Conservation (phyloP, 2,113 vertebrate genomes). For the Gorilla gorilla region DNA sequence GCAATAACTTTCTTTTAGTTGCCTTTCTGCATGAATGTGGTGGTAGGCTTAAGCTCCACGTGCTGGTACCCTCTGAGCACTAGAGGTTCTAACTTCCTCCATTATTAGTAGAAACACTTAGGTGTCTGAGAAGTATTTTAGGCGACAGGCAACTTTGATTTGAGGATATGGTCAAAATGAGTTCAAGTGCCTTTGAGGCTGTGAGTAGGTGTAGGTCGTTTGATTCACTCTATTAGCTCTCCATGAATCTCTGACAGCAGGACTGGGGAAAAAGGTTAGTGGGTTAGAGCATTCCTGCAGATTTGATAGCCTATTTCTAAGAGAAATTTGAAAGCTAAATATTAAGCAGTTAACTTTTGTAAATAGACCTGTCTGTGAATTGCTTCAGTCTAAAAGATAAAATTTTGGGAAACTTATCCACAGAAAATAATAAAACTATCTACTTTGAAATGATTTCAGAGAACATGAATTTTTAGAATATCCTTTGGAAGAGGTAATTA, state of each 20-base stretch:
- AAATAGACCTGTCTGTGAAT: not conserved
- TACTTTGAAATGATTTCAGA: not conserved
- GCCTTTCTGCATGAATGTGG: not conserved
- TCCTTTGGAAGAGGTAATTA: not conserved
- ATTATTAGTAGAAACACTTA: too few relatives aligned
- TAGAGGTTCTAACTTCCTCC: too few relatives aligned
- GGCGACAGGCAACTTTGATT: not conserved
- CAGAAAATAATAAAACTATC: not conserved
- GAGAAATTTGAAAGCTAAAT: not conserved
- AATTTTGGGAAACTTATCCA: not conserved
- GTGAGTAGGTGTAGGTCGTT: not conserved
- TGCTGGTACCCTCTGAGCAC: not conserved
- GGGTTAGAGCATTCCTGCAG: not conserved
- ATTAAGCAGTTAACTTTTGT: not conserved
- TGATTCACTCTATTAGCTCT: not conserved
- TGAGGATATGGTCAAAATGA: not conserved
- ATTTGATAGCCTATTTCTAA: not conserved
- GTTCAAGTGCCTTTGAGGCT: not conserved
- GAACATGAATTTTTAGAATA: not conserved
- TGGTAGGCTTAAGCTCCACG: accelerated
- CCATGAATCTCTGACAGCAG: not conserved
- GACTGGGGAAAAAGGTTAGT: not conserved
- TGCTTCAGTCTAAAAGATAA: not conserved
- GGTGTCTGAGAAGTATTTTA: too few relatives aligned
- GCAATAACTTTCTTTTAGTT: not conserved